Percentiles rank a stretch among this genome's conserved stretches.
Evolutionary conservation across 2,888 invertebrate species (phyloP).

Genomic region (Allygus modestus): DNA sequence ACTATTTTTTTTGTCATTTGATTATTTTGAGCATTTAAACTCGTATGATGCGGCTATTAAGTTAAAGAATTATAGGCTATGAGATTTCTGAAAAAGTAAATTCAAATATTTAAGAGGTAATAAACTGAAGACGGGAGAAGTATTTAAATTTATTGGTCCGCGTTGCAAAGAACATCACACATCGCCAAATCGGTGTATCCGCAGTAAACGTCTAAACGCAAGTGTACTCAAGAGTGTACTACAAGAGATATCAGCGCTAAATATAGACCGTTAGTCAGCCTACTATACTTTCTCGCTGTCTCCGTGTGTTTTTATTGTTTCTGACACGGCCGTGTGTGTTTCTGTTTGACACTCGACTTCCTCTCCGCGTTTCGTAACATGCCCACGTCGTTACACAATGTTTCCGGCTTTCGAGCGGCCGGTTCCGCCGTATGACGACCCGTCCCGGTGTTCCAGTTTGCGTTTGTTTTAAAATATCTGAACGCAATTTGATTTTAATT

Average conservation of each 20-base stretch:
- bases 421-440: constrained; percentile 11
- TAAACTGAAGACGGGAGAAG: no score
- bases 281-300: not conserved
- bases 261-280: constrained; percentile 34
- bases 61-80: no score
- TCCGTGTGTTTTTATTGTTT: constrained; percentile 23
- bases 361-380: constrained; percentile 33
- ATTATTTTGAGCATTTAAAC: no score
- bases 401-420: constrained; percentile 52
- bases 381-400: not conserved
- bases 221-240: not conserved
- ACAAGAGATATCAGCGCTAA: constrained; percentile 23
- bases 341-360: constrained; percentile 39
- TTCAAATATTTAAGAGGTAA: no score
- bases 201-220: not conserved
- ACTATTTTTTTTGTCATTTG: no score
- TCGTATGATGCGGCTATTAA: no score
- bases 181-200: no score
- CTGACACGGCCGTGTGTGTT: not conserved
- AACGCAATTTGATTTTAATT: no score
- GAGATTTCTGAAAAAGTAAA: no score
- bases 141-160: no score
- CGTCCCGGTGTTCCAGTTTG: not conserved
- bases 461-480: not conserved
- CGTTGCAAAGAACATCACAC: no score